These are phyloP conservation scores for Ceratosolen solmsi DNA, from an alignment of 1,140 invertebrate species.

Conservation along the genomic window DNA sequence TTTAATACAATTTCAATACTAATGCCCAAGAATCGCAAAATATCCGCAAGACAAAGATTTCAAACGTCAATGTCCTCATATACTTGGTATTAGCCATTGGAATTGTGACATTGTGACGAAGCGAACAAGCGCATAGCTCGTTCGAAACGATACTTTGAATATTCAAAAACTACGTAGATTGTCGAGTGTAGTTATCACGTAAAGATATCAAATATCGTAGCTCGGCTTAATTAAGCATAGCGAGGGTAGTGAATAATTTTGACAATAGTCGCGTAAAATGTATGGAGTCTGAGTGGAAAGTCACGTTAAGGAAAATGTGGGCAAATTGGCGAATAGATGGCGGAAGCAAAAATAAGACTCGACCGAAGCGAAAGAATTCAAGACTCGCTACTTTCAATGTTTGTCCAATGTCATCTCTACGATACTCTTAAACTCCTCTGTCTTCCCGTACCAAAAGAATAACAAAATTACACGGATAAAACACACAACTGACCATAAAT, in stretches of 20 bases:
- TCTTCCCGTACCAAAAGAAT: background rate
- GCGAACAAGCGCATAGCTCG: no score
- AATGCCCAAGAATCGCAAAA: no score
- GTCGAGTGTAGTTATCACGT: background rate
- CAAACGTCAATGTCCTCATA: no score
- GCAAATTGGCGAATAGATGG: background rate
- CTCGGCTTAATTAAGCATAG: background rate
- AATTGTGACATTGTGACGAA: no score
- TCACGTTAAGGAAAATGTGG: background rate
- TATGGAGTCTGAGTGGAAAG: background rate
- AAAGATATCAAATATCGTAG: background rate
- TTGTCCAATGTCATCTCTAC: background rate
- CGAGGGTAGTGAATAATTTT: background rate
- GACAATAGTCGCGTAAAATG: background rate
- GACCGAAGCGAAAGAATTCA: background rate
- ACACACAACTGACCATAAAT: background rate
- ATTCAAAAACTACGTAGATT: no score
- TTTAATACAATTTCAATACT: no score
- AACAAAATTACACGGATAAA: background rate
- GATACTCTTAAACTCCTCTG: background rate
- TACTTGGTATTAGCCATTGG: no score
- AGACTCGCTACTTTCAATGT: background rate
- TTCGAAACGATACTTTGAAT: no score
- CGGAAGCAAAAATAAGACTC: background rate
- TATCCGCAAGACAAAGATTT: no score